phyloP scores from a whole-genome alignment of 2,888 invertebrate species.

The Melanophora roralis region DNA sequence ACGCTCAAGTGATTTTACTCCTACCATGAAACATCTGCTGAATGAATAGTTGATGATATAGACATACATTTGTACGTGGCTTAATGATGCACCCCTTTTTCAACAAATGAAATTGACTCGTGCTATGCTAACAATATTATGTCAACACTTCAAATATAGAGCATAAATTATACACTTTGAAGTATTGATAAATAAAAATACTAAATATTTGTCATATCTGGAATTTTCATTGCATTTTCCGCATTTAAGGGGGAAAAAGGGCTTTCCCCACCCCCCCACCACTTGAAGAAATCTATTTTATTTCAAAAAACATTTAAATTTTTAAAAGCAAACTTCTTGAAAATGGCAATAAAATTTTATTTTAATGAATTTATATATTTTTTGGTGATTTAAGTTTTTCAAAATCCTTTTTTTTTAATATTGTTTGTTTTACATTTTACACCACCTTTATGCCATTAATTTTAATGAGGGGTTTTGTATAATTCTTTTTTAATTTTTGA shows the following conservation, averaged over 20 bases:
- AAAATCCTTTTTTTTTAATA: slow-evolving; percentile 26
- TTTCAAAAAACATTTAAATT: slow-evolving; percentile 3
- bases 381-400: slow-evolving; percentile 39
- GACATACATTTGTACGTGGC: too few relatives aligned
- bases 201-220: slow-evolving; percentile 53
- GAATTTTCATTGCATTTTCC: slow-evolving; percentile 2
- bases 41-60: too few relatives aligned
- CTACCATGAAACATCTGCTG: slow-evolving; percentile 61
- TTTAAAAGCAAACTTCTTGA: slow-evolving; percentile 36
- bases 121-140: slow-evolving; percentile 67
- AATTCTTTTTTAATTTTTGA: not conserved
- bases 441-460: not conserved
- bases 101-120: slow-evolving; percentile 49
- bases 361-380: slow-evolving; percentile 50
- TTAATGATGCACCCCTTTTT: slow-evolving; percentile 44
- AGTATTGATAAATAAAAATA: slow-evolving; percentile 53
- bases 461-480: slow-evolving; percentile 1
- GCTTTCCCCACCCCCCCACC: slow-evolving; percentile 17
- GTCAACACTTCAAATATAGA: slow-evolving; percentile 69
- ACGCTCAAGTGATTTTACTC: slow-evolving; percentile 59
- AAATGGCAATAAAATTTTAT: slow-evolving; percentile 53
- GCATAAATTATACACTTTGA: slow-evolving; percentile 65
- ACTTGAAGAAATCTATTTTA: not conserved
- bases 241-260: slow-evolving; percentile 31
- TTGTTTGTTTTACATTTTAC: slow-evolving; percentile 37